Percentiles rank a stretch among this genome's conserved stretches.
phyloP scores from a whole-genome alignment of 1,140 invertebrate genomes.

The Penaeus vannamei region DNA sequence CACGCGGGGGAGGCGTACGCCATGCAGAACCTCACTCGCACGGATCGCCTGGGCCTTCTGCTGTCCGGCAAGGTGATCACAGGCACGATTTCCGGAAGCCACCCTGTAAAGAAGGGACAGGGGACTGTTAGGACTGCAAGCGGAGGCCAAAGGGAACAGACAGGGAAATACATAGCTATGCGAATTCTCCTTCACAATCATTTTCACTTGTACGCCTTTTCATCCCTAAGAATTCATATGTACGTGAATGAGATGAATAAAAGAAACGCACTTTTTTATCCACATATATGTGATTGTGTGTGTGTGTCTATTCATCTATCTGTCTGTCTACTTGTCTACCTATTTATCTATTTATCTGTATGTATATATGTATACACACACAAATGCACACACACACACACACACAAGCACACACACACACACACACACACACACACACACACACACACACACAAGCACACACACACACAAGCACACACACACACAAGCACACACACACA shows the following conservation, averaged over 20 bases:
- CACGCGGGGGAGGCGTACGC: conserved; percentile 90
- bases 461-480: too few species aligned
- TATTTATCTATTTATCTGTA: too few species aligned
- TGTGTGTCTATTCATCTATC: background rate
- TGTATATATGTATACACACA: too few species aligned
- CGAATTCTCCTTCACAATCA: background rate
- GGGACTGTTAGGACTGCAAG: background rate
- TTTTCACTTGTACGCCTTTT: too few species aligned
- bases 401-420: background rate
- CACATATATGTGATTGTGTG: background rate
- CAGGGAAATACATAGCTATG: background rate
- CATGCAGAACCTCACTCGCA: conserved; percentile 88
- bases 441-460: background rate
- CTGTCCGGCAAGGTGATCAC: conserved; percentile 79
- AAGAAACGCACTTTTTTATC: too few species aligned
- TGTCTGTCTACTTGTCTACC: background rate
- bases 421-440: background rate
- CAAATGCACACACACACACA: too few species aligned
- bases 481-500: too few species aligned
- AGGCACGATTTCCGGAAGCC: too few species aligned
- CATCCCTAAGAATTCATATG: background rate
- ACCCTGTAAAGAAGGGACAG: background rate
- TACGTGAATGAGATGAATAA: background rate
- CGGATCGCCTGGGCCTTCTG: conserved; percentile 84
- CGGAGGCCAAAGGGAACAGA: background rate